Base-by-base conservation (phyloP, 2,113 vertebrate genomes). In the Pelecanus crispus region DNA sequence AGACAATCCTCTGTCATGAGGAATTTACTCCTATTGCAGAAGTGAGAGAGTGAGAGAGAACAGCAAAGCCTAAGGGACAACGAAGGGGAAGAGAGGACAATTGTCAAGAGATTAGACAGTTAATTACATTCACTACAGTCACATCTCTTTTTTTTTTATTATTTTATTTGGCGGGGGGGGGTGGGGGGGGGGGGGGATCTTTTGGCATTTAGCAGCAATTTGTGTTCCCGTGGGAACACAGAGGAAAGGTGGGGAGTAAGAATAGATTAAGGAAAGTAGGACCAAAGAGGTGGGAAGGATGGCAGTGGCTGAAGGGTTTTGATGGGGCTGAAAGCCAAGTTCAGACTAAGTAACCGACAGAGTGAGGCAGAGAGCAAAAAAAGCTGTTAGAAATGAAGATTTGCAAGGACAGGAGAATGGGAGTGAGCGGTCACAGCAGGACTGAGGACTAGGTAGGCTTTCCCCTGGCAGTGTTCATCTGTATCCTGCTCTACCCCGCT, bases 381-480 rank as follows among this genome's bases (percentile, higher is more conserved):
- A 71, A 32, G 45, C 42, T 8, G 0, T 26, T 38, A 59, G 24
- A 85, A 81, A 91, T 56, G 2, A 85, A 40, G 38, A 85, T 32
- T 42, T 75, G 40, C 21, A 89, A 73, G 25, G 38, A 24, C 25
- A 78, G 13, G 36, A 82, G 9, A 34, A 65, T n/a, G 72, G 21
- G 22, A 81, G 34, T 16, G 17, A 66, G 34, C 0, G 0, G 31
- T 36, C n/a, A 25, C 0, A 17, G 72, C 13, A 49, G 19, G 34
- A 5, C 29, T 45, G 49, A 49, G 36, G 50, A n/a, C 22, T 61
- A 11, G n/a, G 13, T 8, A 36, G 62, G 28, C 21, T 66, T 44
- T 73, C 17, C 25, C 11, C 6, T 6, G 2, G 25, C 36, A 81
- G 55, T 19, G 25, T 38, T 81, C 3, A 0, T 14, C 18, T 62